Conservation (phyloP, 2,888 invertebrate genomes). For the Phragmatobia fuliginosa region DNA sequence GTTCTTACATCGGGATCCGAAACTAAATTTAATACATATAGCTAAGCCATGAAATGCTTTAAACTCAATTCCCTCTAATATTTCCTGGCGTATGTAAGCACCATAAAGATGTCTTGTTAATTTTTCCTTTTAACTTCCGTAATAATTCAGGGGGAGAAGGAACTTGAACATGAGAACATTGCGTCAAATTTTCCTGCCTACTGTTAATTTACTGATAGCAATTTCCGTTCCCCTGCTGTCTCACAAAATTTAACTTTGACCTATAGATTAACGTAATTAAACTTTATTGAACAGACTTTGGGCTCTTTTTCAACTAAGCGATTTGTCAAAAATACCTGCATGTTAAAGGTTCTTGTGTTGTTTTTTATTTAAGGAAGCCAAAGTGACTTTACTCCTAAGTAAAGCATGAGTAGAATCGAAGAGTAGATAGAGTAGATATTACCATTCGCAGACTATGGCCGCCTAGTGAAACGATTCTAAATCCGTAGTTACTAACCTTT, state of each 20-base stretch:
- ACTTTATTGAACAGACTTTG: background rate
- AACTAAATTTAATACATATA: background rate
- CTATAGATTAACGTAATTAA: background rate
- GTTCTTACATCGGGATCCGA: no score
- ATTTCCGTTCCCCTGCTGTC: slow-evolving; percentile 46
- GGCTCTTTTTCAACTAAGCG: background rate
- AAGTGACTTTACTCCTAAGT: no score
- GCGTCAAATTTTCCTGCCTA: slow-evolving; percentile 39
- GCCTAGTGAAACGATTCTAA: no score
- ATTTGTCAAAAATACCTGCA: background rate
- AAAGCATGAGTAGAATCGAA: no score
- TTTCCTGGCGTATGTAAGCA: background rate
- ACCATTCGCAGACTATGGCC: no score
- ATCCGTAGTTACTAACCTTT: no score
- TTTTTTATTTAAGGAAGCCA: no score
- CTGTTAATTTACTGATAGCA: slow-evolving; percentile 53
- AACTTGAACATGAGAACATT: slow-evolving; percentile 19
- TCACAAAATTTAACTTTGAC: background rate
- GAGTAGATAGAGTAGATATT: no score
- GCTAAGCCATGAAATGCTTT: background rate
- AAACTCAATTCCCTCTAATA: background rate
- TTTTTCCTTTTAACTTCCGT: slow-evolving; percentile 14
- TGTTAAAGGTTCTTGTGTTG: no score
- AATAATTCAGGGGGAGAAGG: slow-evolving; percentile 21
- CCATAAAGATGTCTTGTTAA: slow-evolving; percentile 18